A percentile compares a stretch with the other conserved stretches of the same genome.
phyloP scores from a whole-genome alignment of 1,140 invertebrate species.

The Camponotus pennsylvanicus region DNA sequence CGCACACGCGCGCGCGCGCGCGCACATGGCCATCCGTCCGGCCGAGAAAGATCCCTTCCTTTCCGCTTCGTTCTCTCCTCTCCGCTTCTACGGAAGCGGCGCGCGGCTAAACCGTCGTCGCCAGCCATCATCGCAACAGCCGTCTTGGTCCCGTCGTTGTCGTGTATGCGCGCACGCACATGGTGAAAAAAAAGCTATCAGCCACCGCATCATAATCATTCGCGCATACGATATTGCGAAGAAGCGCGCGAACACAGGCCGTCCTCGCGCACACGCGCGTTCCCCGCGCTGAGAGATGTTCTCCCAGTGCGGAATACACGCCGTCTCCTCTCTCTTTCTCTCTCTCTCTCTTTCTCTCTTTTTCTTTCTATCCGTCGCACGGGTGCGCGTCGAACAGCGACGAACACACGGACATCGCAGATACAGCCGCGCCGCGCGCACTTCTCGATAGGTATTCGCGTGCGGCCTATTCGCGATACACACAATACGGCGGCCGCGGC shows the following conservation, averaged over 20 bases:
- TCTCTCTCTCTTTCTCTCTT: not conserved
- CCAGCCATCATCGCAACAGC: not conserved
- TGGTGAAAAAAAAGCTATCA: conserved; percentile 2
- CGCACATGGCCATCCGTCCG: not conserved
- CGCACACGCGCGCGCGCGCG: not conserved
- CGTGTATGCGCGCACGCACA: not conserved
- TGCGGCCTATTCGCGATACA: conserved; percentile 66
- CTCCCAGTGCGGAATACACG: conserved; percentile 7
- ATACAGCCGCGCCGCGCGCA: conserved; percentile 51
- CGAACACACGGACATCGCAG: conserved; percentile 50
- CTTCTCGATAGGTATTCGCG: conserved; percentile 40
- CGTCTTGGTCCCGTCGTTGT: not conserved
- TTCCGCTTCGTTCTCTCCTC: conserved; percentile 10
- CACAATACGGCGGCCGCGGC: conserved; percentile 55
- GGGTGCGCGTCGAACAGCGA: conserved; percentile 21
- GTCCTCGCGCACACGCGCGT: conserved; percentile 47
- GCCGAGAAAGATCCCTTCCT: conserved; percentile 30
- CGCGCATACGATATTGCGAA: conserved; percentile 24
- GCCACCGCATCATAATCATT: conserved; percentile 1
- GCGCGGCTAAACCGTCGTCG: conserved; percentile 7
- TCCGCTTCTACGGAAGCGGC: not conserved
- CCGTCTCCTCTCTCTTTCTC: conserved; percentile 2
- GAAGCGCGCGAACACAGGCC: conserved; percentile 38
- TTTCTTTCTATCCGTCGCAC: conserved; percentile 3
- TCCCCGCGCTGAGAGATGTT: not conserved